Evolutionary conservation across 2,888 invertebrate genomes (phyloP).

Genomic region (Xestia rhomboidea): DNA sequence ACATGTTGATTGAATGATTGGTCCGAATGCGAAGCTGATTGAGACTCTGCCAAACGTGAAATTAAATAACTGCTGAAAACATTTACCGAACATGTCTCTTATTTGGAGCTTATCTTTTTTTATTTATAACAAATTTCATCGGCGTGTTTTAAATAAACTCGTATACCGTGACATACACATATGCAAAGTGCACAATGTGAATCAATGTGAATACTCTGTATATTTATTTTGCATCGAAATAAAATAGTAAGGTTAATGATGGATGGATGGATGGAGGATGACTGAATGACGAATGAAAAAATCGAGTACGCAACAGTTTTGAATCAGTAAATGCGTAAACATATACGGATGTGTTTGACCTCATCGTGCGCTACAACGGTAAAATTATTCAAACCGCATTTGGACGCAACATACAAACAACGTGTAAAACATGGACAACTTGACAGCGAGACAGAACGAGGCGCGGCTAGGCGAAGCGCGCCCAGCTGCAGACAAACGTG

Average conservation of each 20-base stretch:
- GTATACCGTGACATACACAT: constrained; percentile 3
- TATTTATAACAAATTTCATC: constrained; percentile 39
- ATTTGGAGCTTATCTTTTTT: constrained; percentile 51
- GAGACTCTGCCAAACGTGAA: constrained; percentile 77
- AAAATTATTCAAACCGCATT: constrained; percentile 57
- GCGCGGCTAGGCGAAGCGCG: constrained; percentile 50
- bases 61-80: constrained; percentile 79
- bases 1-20: constrained; percentile 82
- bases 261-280: too few relatives aligned
- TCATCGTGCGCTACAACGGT: constrained; percentile 11
- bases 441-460: constrained; percentile 65
- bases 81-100: constrained; percentile 66
- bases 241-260: constrained; percentile 18
- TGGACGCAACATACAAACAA: constrained; percentile 51
- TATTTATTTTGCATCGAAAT: constrained; percentile 40
- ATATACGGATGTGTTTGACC: constrained; percentile 35
- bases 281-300: constrained; percentile 28
- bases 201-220: constrained; percentile 19
- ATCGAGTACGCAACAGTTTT: constrained; percentile 7
- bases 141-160: constrained; percentile 27
- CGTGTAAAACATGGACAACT: constrained; percentile 67
- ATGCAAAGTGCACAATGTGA: constrained; percentile 25
- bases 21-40: constrained; percentile 79
- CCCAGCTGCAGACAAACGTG: constrained; percentile 70
- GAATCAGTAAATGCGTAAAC: constrained; percentile 14